Conservation (phyloP, 2,113 vertebrate species). For the Neolamprologus sp. region DNA sequence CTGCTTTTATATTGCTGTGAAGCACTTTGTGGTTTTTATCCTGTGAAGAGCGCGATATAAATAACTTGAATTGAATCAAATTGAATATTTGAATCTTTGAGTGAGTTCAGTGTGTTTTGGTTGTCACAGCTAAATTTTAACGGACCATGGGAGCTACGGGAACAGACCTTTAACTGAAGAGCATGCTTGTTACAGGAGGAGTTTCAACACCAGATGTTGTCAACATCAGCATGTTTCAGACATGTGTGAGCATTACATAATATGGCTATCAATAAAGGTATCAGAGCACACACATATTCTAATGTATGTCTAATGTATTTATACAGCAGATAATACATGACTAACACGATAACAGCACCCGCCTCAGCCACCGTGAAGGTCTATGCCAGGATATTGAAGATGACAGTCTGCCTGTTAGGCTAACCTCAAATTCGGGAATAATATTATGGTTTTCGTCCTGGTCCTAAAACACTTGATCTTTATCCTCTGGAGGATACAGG, state of each 20-base stretch:
- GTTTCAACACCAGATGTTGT: neutral
- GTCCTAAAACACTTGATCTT: neutral
- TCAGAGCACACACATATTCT: neutral
- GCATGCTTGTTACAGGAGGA: neutral
- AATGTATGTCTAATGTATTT: neutral
- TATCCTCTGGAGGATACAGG: neutral
- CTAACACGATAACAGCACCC: neutral
- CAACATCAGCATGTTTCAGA: neutral
- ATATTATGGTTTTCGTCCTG: neutral
- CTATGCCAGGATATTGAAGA: neutral
- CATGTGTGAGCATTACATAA: neutral
- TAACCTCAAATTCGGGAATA: neutral
- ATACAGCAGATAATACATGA: neutral
- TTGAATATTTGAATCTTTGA: neutral
- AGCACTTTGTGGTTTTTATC: neutral
- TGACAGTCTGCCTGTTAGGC: neutral
- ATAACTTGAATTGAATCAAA: neutral
- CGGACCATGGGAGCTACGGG: neutral
- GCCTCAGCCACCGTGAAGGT: neutral
- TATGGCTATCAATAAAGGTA: neutral
- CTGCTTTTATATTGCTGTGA: neutral
- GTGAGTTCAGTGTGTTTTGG: neutral
- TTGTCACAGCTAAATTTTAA: neutral
- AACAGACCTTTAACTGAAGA: neutral
- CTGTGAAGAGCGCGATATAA: neutral